These are phyloP conservation scores for Epicauta chinensis DNA, from an alignment of 1,140 invertebrate genomes.

Conservation along the genomic window DNA sequence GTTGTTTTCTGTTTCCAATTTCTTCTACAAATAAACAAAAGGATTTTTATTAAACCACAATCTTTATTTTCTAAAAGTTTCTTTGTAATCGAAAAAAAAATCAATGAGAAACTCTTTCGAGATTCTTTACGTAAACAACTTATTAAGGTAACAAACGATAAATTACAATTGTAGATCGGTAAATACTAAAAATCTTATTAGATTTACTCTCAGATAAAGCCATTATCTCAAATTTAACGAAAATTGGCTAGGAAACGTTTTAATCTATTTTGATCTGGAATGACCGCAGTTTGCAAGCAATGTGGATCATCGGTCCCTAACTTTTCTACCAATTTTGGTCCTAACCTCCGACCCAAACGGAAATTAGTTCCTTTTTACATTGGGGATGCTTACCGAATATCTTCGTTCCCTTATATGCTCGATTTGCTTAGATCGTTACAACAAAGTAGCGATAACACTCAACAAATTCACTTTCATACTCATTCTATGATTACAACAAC, in stretches of 20 bases:
- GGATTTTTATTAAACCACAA: too few relatives aligned
- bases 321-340: conserved; percentile 23
- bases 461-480: conserved; percentile 15
- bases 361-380: conserved; percentile 31
- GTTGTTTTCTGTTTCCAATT: too few relatives aligned
- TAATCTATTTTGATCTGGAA: conserved; percentile 27
- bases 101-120: too few relatives aligned
- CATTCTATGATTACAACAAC: conserved; percentile 11
- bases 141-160: too few relatives aligned
- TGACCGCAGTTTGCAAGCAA: conserved; percentile 24
- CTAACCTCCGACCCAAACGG: conserved; percentile 25
- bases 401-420: conserved; percentile 27
- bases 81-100: too few relatives aligned
- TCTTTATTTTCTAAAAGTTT: too few relatives aligned
- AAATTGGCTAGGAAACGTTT: conserved; percentile 9
- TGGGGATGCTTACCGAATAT: conserved; percentile 28
- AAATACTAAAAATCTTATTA: conserved; percentile 15
- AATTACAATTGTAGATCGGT: not conserved
- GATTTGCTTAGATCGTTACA: conserved; percentile 26
- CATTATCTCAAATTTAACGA: conserved; percentile 14
- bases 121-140: too few relatives aligned
- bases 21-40: too few relatives aligned
- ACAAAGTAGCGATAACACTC: conserved; percentile 26
- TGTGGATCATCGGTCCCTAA: conserved; percentile 20
- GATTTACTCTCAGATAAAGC: conserved; percentile 8